These are phyloP conservation scores for Agrotis clavis DNA, from an alignment of 2,888 invertebrate genomes.

Conservation along the genomic window DNA sequence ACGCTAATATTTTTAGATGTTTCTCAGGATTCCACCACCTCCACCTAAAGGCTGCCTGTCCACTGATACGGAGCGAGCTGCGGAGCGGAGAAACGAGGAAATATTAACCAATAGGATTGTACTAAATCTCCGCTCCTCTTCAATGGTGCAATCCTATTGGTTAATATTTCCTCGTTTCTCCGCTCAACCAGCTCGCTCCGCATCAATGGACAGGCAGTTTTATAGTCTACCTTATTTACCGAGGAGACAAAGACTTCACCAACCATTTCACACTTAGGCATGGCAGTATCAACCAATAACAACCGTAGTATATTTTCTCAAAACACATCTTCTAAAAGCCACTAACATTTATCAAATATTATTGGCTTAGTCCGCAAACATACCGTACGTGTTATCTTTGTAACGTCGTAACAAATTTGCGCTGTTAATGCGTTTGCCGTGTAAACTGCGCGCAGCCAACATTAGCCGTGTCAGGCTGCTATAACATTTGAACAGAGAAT, in stretches of 20 bases:
- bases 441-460: constrained; percentile 68
- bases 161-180: no score
- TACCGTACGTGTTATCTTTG: constrained; percentile 68
- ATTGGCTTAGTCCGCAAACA: constrained; percentile 69
- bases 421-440: constrained; percentile 76
- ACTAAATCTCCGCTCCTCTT: no score
- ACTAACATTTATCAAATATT: constrained; percentile 69
- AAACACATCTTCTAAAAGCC: constrained; percentile 55
- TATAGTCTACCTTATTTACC: neutral
- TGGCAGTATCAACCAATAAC: constrained; percentile 11
- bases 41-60: no score
- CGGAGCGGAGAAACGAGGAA: no score
- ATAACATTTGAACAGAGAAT: constrained; percentile 67
- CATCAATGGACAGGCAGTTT: no score
- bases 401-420: constrained; percentile 70
- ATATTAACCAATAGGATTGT: no score
- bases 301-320: constrained; percentile 56
- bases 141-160: no score
- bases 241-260: neutral
- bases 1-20: neutral
- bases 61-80: no score
- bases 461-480: constrained; percentile 67
- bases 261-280: neutral
- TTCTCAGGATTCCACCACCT: neutral
- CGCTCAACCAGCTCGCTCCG: no score